phyloP scores from a whole-genome alignment of 2,113 vertebrate genomes.

The Scalopus aquaticus region DNA sequence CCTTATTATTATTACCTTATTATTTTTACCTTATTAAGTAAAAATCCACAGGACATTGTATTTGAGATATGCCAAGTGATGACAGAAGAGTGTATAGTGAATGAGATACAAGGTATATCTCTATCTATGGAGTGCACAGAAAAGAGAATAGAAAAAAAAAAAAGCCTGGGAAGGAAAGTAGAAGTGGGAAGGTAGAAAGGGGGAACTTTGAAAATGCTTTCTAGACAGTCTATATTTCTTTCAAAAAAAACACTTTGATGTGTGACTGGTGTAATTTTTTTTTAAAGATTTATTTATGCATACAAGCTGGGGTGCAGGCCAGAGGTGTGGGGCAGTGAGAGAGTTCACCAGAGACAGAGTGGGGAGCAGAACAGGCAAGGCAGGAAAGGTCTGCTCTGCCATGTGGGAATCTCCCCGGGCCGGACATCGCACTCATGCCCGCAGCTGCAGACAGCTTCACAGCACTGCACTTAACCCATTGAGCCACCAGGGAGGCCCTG shows the following conservation, averaged over 20 bases:
- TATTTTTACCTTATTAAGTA: background rate
- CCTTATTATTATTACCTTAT: too few species aligned
- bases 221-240: conserved; percentile 22
- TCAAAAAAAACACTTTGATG: background rate
- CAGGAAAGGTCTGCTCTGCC: too few species aligned
- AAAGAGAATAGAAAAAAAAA: background rate
- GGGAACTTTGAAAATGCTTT: background rate
- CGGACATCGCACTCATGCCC: too few species aligned
- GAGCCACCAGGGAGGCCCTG: too few species aligned
- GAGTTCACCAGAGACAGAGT: too few species aligned
- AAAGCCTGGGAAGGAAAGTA: background rate
- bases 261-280: background rate
- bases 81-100: background rate
- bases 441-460: too few species aligned
- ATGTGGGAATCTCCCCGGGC: too few species aligned
- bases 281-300: too few species aligned
- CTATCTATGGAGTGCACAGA: background rate
- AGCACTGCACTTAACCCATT: too few species aligned
- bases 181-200: background rate
- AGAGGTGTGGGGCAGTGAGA: too few species aligned
- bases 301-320: too few species aligned
- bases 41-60: background rate
- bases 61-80: background rate
- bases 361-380: too few species aligned
- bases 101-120: background rate